Evolutionary conservation across 2,797 vertebrate genomes (phyloP), one percentile per base, ranked within the genome.

Genomic region (Pseudochromis fuscus): DNA sequence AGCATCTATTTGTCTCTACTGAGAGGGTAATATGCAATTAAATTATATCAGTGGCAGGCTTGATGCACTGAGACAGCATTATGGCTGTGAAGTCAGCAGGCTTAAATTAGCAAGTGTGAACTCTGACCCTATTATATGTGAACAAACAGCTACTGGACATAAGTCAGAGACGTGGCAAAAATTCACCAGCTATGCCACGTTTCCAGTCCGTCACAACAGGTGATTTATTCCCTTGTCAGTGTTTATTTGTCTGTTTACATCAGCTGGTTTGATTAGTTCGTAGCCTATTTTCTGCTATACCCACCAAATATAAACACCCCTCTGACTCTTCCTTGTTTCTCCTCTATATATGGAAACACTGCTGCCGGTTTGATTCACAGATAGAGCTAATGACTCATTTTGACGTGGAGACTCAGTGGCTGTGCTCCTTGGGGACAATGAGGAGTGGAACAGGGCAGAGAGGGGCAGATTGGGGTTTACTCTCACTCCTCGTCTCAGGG

Each of bases 381-480:
- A 81, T 56, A 52, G 64, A 68, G 30, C 64, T 71, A 82, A 82
- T 89, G 87, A 90, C 58, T 87, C 78, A 81, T 53, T 77, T 70
- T 89, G 89, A 91, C 58, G 18, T 72, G 68, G 65, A 87, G 72
- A 83, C 48, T 46, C 82, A 69, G 79, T 88, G 87, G 73, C 77
- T 82, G 75, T 58, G 72, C 59, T 91, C 72, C 87, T 87, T 40
- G 51, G 67, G 86, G 85, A 87, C 74, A 76, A 65, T 37, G 45
- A 75, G 31, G 80, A 67, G 64, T 64, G 65, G 62, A 79, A 55
- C 72, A 68, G 76, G 62, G 68, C 72, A 63, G 42, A 78, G 73
- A 77, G 67, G 57, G 68, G 70, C 51, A 45, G 67, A 81, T 30
- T 52, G 64, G 84, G 83, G 75, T 79, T 84, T 73, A 63, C 63